Base-by-base conservation (phyloP, 1,140 invertebrate genomes). In the Caenorhabditis inopinata region DNA sequence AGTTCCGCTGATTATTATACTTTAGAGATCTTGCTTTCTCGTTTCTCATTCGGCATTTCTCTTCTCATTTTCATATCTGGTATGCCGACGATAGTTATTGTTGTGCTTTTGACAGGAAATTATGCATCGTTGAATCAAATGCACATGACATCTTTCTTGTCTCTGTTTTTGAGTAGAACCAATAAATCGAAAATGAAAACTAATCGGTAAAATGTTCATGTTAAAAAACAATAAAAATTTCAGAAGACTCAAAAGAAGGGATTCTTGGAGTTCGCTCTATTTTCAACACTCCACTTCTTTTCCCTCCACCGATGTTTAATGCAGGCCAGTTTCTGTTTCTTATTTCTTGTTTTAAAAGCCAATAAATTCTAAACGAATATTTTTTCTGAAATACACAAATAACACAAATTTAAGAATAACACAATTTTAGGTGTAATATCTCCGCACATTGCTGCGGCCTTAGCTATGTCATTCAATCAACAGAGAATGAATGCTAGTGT, bases 391-490 rank as follows among this genome's bases (percentile, higher is more conserved):
- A 42, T 42, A 7, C n/a, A n/a, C n/a, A n/a, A n/a, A n/a, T n/a
- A n/a, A n/a, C n/a, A n/a, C n/a, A n/a, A n/a, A n/a, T n/a, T n/a
- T n/a, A n/a, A n/a, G n/a, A n/a, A n/a, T n/a, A n/a, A n/a, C n/a
- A n/a, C n/a, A n/a, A n/a, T 42, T 68, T 38, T 38, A 68, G 58
- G 58, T 38, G 58, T 78, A 18, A 73, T 79, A 16, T 58, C 78
- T 49, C 78, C 78, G 16, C 78, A 79, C 29, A 68, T 79, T 7
- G 78, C 78, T 35, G 78, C 78, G 0, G 78, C 78, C 5, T 23
- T 79, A 7, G 78, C 78, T 18, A 46, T 79, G 48, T 74, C 78
- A n/a, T 68, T 79, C 32, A 79, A 79, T 51, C 78, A 79, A 27
- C 78, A 79, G 14, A 16, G 78, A 49, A 74, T 79, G 78, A 42